phyloP scores from a whole-genome alignment of 2,888 invertebrate species.

The Ceratothoa steindachneri region DNA sequence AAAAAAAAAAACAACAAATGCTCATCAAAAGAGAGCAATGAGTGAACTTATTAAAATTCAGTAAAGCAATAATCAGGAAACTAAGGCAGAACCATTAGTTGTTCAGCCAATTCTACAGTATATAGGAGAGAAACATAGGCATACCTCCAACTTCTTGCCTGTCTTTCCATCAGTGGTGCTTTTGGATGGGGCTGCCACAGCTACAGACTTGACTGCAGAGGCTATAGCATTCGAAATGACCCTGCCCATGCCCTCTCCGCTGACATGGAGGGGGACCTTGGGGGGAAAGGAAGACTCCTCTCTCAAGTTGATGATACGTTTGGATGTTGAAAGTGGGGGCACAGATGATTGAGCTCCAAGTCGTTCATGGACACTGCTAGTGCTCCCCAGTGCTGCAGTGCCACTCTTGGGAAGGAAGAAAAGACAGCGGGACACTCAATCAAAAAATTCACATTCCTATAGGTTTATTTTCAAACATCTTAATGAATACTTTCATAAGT shows the following conservation, averaged over 20 bases:
- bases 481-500: too few relatives aligned
- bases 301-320: conserved; percentile 35
- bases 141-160: conserved; percentile 41
- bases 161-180: conserved; percentile 8
- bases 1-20: too few relatives aligned
- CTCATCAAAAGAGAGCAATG: too few relatives aligned
- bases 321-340: conserved; percentile 17
- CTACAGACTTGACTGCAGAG: conserved; percentile 38
- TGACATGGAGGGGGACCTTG: neutral
- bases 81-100: too few relatives aligned
- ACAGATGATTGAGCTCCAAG: neutral
- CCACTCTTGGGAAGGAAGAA: conserved; percentile 15
- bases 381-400: conserved; percentile 10
- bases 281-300: conserved; percentile 37
- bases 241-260: conserved; percentile 19
- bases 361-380: neutral
- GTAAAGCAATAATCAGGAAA: too few relatives aligned
- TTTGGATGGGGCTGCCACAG: conserved; percentile 23
- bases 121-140: too few relatives aligned
- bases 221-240: conserved; percentile 34
- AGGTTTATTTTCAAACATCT: too few relatives aligned
- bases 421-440: too few relatives aligned
- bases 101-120: too few relatives aligned
- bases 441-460: too few relatives aligned
- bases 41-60: too few relatives aligned